Conservation (phyloP, 2,797 vertebrate species). For the Myotis pilosus region DNA sequence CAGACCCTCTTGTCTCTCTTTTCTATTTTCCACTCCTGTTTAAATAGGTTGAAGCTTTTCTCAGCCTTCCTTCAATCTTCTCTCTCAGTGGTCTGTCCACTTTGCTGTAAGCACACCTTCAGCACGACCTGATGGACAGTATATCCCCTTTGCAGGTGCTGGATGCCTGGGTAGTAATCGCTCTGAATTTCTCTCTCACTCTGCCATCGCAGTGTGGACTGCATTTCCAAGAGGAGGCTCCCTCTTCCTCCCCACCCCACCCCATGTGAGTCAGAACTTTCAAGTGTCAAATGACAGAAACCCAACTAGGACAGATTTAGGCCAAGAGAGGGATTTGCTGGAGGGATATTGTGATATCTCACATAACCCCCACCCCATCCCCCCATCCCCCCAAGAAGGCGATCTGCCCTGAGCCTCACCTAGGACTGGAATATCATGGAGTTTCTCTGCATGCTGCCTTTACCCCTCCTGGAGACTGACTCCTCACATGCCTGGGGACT, state of each 20-base stretch:
- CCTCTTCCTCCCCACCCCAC: not conserved
- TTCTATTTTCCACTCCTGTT: not conserved
- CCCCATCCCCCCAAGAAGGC: not conserved
- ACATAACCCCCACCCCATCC: rapidly evolving
- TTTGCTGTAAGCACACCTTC: not conserved
- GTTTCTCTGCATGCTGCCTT: not conserved
- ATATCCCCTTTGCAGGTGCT: not conserved
- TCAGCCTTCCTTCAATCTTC: not conserved
- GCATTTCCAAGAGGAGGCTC: not conserved
- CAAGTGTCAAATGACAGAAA: not conserved
- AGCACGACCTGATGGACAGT: not conserved
- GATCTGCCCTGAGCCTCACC: not conserved
- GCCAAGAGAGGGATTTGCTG: not conserved
- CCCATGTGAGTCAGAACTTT: not conserved
- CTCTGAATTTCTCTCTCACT: not conserved
- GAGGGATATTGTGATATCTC: not conserved
- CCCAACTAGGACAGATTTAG: not conserved
- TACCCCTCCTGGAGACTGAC: not conserved
- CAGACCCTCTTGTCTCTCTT: not conserved
- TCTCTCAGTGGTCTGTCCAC: not conserved
- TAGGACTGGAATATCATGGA: not conserved
- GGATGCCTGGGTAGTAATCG: not conserved
- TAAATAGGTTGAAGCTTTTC: not conserved
- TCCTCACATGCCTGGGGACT: not conserved
- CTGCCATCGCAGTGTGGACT: not conserved